These are phyloP conservation scores for Diabrotica undecimpunctata DNA, from an alignment of 1,140 invertebrate genomes.

Conservation along the genomic window DNA sequence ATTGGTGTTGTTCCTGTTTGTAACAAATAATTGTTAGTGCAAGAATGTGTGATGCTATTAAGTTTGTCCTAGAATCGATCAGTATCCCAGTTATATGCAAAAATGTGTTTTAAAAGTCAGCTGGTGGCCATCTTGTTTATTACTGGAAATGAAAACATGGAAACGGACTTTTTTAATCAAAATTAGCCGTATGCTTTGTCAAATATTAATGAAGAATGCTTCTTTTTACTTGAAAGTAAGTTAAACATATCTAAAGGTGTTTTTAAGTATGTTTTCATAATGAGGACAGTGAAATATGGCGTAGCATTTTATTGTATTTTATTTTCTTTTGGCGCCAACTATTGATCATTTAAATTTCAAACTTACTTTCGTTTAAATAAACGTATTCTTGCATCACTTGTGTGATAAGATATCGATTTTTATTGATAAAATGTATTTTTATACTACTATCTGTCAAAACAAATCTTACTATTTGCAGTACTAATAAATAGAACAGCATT, in stretches of 20 bases:
- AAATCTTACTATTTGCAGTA: too few relatives aligned
- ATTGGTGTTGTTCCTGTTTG: slow-evolving; percentile 15
- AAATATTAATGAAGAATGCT: slow-evolving; percentile 23
- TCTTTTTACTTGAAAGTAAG: slow-evolving; percentile 24
- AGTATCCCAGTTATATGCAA: slow-evolving; percentile 15
- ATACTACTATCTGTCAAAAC: too few relatives aligned
- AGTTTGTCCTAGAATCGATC: slow-evolving; percentile 15
- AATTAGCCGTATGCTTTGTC: slow-evolving; percentile 22
- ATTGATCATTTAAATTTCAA: slow-evolving; percentile 9
- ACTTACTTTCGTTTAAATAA: slow-evolving; percentile 4
- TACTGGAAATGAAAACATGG: slow-evolving; percentile 41
- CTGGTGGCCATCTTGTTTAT: slow-evolving; percentile 44
- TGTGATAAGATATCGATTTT: not conserved
- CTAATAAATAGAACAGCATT: too few relatives aligned
- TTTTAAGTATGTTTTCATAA: slow-evolving; percentile 17
- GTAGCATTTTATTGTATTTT: slow-evolving; percentile 26
- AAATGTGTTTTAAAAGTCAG: slow-evolving; percentile 39
- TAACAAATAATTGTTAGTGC: slow-evolving; percentile 8
- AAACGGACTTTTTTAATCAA: slow-evolving; percentile 38
- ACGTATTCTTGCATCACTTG: not conserved
- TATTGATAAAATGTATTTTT: too few relatives aligned
- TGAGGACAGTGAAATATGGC: slow-evolving; percentile 26
- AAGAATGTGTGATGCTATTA: slow-evolving; percentile 10
- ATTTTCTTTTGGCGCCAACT: slow-evolving; percentile 38
- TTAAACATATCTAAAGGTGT: slow-evolving; percentile 6